These are phyloP conservation scores for Anolis carolinensis DNA, from an alignment of 2,113 vertebrate genomes.

Conservation along the genomic window DNA sequence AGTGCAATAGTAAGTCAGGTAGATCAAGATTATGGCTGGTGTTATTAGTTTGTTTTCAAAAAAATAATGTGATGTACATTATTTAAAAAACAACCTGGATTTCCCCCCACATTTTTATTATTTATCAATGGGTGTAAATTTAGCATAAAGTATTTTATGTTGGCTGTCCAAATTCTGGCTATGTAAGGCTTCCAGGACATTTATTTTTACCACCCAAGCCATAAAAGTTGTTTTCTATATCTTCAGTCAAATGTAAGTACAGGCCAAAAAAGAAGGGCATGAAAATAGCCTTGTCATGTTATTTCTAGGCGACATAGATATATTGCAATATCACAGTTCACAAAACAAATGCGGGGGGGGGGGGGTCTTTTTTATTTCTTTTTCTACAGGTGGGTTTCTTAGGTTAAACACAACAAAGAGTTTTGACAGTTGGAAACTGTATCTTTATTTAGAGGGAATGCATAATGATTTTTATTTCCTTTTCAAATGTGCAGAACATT, in stretches of 20 bases:
- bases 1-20: conserved; percentile 31
- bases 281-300: conserved; percentile 77
- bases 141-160: conserved; percentile 63
- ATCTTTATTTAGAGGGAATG: conserved; percentile 76
- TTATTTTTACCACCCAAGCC: conserved; percentile 79
- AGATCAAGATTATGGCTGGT: conserved; percentile 45
- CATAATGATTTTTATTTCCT: conserved; percentile 80
- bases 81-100: conserved; percentile 40
- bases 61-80: conserved; percentile 43
- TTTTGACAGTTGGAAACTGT: conserved; percentile 79
- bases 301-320: conserved; percentile 67
- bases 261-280: conserved; percentile 51
- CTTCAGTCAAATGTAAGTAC: conserved; percentile 74
- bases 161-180: conserved; percentile 62
- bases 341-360: conserved; percentile 77
- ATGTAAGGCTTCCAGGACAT: conserved; percentile 74
- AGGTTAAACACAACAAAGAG: conserved; percentile 74
- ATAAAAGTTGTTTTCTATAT: conserved; percentile 82
- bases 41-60: conserved; percentile 56
- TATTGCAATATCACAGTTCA: conserved; percentile 73
- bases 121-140: conserved; percentile 65
- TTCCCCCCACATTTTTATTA: conserved; percentile 43
- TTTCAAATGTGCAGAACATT: conserved; percentile 78
- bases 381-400: conserved; percentile 68
- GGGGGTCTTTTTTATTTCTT: conserved; percentile 14